A percentile compares a stretch with the other conserved stretches of the same genome.
Conservation (phyloP, 2,113 vertebrate genomes). For the Chloropsis hardwickii region DNA sequence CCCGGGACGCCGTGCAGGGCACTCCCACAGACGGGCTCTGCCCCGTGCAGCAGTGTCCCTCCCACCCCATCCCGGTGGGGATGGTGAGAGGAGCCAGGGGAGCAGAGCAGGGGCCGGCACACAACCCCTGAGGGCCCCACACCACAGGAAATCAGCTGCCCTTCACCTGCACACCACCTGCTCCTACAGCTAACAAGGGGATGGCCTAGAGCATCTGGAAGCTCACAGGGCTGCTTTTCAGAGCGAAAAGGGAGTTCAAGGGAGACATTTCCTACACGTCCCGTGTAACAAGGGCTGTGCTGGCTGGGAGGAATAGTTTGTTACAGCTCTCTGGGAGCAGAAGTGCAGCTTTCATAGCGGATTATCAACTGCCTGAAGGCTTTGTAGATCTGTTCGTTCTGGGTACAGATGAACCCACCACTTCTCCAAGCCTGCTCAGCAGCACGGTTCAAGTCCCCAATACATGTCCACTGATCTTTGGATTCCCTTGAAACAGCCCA, state of each 20-base stretch:
- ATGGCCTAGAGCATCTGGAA: background rate
- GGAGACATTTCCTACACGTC: background rate
- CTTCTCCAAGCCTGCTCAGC: constrained; percentile 79
- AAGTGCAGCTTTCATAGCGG: constrained; percentile 74
- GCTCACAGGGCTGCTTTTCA: background rate
- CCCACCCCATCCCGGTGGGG: background rate
- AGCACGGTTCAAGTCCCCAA: constrained; percentile 89
- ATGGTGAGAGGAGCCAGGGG: too few relatives aligned
- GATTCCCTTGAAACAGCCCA: constrained; percentile 82
- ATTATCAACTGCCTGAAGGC: constrained; percentile 78
- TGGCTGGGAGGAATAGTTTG: background rate
- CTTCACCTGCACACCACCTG: background rate
- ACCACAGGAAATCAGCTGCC: background rate
- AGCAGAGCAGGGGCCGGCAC: background rate
- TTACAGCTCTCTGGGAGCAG: background rate
- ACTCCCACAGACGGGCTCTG: background rate
- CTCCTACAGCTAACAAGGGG: background rate
- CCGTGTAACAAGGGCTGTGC: background rate
- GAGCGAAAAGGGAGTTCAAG: background rate
- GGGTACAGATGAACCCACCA: constrained; percentile 86
- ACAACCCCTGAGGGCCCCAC: background rate
- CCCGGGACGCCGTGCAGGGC: fast-evolving
- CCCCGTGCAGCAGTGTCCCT: fast-evolving
- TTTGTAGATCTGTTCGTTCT: constrained; percentile 77
- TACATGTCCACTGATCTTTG: constrained; percentile 79